Evolutionary conservation across 1,140 invertebrate genomes (phyloP).

Genomic region (Propsilocerus akamusi): DNA sequence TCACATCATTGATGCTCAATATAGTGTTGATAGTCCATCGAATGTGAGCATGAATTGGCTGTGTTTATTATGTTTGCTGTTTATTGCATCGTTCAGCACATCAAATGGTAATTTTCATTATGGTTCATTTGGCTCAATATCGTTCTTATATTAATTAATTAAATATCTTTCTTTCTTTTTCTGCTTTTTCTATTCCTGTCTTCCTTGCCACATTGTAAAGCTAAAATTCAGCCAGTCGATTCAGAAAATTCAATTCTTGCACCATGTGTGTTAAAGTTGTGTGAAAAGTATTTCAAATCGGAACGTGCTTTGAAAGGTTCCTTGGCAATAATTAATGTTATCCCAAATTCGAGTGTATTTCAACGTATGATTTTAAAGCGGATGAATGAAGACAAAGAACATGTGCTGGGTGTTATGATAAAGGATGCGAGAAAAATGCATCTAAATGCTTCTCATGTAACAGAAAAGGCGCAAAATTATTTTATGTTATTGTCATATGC

Average conservation of each 20-base stretch:
- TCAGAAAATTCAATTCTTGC: not conserved
- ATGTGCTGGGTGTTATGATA: slow-evolving; percentile 1
- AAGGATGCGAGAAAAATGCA: slow-evolving; percentile 2
- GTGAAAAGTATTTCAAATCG: slow-evolving; percentile 5
- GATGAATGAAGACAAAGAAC: not conserved
- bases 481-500: not conserved
- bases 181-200: too few species aligned
- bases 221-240: not conserved
- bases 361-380: not conserved
- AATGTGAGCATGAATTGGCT: too few species aligned
- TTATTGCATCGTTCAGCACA: too few species aligned
- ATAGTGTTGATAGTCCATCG: too few species aligned
- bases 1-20: too few species aligned
- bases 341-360: not conserved
- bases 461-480: slow-evolving; percentile 6
- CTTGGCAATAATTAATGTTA: slow-evolving; percentile 5
- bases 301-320: slow-evolving; percentile 5
- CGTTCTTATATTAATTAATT: too few species aligned
- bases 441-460: not conserved
- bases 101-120: too few species aligned
- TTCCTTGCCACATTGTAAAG: too few species aligned
- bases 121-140: too few species aligned
- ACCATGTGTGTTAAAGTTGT: not conserved
- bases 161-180: too few species aligned
- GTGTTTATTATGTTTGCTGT: too few species aligned